Conservation (phyloP, 2,888 invertebrate genomes). For the Globia sparganii region DNA sequence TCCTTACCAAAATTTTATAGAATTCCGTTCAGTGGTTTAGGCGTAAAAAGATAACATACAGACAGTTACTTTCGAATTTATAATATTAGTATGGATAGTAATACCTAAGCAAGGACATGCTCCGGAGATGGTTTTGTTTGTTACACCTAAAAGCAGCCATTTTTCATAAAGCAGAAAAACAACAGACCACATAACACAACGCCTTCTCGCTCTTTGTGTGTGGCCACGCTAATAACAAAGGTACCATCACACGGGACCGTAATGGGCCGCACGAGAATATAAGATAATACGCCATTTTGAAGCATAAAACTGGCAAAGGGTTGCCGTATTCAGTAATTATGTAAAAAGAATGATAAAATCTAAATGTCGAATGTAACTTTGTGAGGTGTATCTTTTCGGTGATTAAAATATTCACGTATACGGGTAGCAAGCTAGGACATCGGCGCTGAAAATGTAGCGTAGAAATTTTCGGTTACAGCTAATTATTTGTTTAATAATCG, state of each 20-base stretch:
- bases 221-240: slow-evolving; percentile 43
- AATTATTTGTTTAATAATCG: no score
- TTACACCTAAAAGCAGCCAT: slow-evolving; percentile 15
- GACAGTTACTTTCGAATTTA: background rate
- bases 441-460: background rate
- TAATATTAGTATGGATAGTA: background rate
- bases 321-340: slow-evolving; percentile 30
- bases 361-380: slow-evolving; percentile 33
- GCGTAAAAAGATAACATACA: background rate
- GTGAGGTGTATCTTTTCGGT: slow-evolving; percentile 3
- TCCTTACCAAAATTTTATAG: background rate
- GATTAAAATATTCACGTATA: background rate
- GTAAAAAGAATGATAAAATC: slow-evolving; percentile 39
- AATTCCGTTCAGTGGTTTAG: background rate
- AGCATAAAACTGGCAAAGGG: slow-evolving; percentile 38
- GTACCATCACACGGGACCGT: slow-evolving; percentile 27
- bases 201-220: slow-evolving; percentile 24
- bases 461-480: no score
- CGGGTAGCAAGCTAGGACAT: no score
- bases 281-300: slow-evolving; percentile 49
- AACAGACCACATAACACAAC: slow-evolving; percentile 6
- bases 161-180: slow-evolving; percentile 34
- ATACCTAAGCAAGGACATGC: background rate
- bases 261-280: slow-evolving; percentile 38
- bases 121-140: background rate